A percentile compares a stretch with the other conserved stretches of the same genome.
phyloP scores from a whole-genome alignment of 1,140 invertebrate genomes.

The Zaprionus ghesquierei region DNA sequence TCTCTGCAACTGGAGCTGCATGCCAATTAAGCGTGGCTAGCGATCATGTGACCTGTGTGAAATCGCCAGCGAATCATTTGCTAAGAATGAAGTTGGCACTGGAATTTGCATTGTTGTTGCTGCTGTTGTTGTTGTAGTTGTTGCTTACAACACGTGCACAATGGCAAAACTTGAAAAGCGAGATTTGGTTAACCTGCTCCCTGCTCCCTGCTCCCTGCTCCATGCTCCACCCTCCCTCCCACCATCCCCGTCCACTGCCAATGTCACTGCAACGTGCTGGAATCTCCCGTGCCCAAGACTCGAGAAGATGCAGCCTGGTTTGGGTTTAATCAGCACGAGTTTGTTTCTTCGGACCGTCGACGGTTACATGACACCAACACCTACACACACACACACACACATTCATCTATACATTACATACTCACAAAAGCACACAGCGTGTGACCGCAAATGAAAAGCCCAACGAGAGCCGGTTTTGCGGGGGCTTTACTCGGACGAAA shows the following conservation, averaged over 20 bases:
- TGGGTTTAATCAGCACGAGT: background rate
- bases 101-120: conserved; percentile 7
- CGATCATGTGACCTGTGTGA: conserved; percentile 32
- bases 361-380: conserved; percentile 37
- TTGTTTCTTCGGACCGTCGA: conserved; percentile 15
- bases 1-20: background rate
- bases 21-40: background rate
- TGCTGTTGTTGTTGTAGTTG: background rate
- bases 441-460: conserved; percentile 29
- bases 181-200: background rate
- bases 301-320: background rate
- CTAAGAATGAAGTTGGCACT: conserved; percentile 1
- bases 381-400: background rate
- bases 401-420: background rate
- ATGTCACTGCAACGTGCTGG: background rate
- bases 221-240: background rate
- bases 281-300: background rate
- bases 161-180: conserved; percentile 10
- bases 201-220: too few relatives aligned
- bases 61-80: conserved; percentile 13
- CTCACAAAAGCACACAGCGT: background rate
- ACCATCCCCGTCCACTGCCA: background rate
- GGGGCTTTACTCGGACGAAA: conserved; percentile 46
- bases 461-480: conserved; percentile 29
- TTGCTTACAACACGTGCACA: conserved; percentile 18